These are phyloP conservation scores for Neomonachus schauinslandi DNA, from an alignment of 2,113 vertebrate genomes.

Conservation along the genomic window DNA sequence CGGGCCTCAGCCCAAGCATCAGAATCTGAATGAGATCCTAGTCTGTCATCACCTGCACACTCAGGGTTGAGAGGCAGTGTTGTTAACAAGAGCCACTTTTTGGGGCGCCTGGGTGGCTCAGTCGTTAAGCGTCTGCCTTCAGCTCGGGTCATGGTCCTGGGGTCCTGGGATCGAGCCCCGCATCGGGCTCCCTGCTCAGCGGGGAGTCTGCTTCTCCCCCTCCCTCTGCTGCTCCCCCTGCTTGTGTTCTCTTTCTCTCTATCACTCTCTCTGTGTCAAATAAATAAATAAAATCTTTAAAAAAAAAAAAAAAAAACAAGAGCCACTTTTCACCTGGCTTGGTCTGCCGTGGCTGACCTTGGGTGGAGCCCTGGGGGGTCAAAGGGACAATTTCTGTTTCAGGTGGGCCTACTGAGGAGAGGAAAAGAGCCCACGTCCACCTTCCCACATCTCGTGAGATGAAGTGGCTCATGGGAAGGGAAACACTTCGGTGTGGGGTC, in stretches of 20 bases:
- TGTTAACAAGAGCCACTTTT: background rate
- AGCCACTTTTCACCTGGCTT: background rate
- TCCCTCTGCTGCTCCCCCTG: too few relatives aligned
- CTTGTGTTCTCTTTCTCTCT: too few relatives aligned
- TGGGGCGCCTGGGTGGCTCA: too few relatives aligned
- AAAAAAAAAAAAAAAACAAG: too few relatives aligned
- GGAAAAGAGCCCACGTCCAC: background rate
- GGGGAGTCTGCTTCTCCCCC: too few relatives aligned
- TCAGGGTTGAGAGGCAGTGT: background rate
- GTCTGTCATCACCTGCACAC: rapidly evolving
- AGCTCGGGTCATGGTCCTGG: too few relatives aligned
- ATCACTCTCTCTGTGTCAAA: too few relatives aligned
- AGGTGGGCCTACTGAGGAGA: background rate
- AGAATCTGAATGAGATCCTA: background rate
- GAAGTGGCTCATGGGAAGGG: background rate
- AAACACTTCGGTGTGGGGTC: background rate
- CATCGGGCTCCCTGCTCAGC: too few relatives aligned
- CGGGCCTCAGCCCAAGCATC: background rate
- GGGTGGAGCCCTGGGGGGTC: background rate
- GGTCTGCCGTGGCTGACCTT: background rate
- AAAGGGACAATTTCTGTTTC: background rate
- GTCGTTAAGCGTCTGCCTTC: too few relatives aligned
- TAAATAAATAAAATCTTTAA: too few relatives aligned
- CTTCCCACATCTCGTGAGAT: background rate
- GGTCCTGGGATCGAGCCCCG: too few relatives aligned